Conservation (phyloP, 2,113 vertebrate species). For the Ceratotherium simum region DNA sequence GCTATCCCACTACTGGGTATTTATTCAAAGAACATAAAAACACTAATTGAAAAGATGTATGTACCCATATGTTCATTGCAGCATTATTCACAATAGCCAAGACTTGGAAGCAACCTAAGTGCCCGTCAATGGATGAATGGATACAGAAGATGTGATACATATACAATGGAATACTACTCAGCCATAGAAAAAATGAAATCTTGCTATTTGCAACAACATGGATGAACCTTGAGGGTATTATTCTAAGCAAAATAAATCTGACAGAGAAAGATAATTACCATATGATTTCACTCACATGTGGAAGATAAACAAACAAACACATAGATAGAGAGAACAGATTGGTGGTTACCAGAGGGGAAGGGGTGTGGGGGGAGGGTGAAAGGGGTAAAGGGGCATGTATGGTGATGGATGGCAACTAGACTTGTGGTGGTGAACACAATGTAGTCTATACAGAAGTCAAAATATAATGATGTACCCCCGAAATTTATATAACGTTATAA, state of each 20-base stretch:
- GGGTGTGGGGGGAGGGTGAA: not conserved
- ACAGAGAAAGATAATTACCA: not conserved
- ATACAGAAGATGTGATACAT: not conserved
- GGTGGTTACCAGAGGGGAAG: not conserved
- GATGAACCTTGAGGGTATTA: not conserved
- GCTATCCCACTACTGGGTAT: not conserved
- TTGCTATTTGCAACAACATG: not conserved
- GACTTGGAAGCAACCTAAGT: not conserved
- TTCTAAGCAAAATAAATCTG: not conserved
- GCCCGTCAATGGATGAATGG: not conserved
- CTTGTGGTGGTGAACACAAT: too few species aligned
- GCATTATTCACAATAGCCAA: not conserved
- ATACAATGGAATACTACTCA: not conserved
- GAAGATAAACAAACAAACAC: not conserved
- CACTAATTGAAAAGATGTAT: not conserved
- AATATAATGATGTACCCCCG: not conserved
- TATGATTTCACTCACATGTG: not conserved
- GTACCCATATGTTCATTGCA: not conserved
- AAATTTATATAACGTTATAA: not conserved
- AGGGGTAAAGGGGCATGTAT: too few species aligned
- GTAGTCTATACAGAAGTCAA: not conserved
- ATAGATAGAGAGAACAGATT: not conserved
- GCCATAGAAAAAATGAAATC: not conserved
- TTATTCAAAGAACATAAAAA: not conserved
- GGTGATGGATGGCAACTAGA: too few species aligned